Evolutionary conservation across 2,888 invertebrate genomes (phyloP).

Genomic region (Germaria angustata): DNA sequence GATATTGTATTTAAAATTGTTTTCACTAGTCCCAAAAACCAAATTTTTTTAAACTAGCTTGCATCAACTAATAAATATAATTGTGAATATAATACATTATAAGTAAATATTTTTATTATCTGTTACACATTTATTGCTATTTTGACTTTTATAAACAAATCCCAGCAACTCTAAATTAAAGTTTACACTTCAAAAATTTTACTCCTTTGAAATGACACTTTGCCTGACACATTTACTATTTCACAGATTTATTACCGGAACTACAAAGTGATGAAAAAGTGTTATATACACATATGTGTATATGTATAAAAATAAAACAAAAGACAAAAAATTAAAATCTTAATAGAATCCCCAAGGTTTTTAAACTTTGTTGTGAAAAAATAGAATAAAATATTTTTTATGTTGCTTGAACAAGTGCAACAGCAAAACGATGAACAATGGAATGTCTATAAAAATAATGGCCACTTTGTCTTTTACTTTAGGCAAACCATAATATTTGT

Average conservation of each 20-base stretch:
- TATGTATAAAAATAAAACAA: background rate
- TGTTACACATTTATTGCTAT: background rate
- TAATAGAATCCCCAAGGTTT: conserved; percentile 37
- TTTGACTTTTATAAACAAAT: background rate
- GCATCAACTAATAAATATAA: too few species aligned
- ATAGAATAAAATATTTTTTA: conserved; percentile 27
- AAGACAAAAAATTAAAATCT: conserved; percentile 9
- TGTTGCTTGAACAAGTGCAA: conserved; percentile 7
- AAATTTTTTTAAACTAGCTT: too few species aligned
- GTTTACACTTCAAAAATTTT: background rate
- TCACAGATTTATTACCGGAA: conserved; percentile 20
- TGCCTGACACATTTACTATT: conserved; percentile 7
- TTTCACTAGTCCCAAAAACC: too few species aligned
- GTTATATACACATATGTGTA: too few species aligned
- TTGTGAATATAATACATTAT: too few species aligned
- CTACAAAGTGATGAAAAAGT: conserved; percentile 5
- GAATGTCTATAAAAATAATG: conserved; percentile 52
- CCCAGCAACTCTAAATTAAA: background rate
- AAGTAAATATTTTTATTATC: too few species aligned
- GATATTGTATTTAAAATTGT: too few species aligned
- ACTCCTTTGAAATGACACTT: background rate
- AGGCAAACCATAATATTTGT: conserved; percentile 44
- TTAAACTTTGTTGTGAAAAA: conserved; percentile 41
- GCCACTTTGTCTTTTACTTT: conserved; percentile 62
- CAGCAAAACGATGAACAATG: background rate